Conservation (phyloP, 1,140 invertebrate species). For the Ladona fulva region DNA sequence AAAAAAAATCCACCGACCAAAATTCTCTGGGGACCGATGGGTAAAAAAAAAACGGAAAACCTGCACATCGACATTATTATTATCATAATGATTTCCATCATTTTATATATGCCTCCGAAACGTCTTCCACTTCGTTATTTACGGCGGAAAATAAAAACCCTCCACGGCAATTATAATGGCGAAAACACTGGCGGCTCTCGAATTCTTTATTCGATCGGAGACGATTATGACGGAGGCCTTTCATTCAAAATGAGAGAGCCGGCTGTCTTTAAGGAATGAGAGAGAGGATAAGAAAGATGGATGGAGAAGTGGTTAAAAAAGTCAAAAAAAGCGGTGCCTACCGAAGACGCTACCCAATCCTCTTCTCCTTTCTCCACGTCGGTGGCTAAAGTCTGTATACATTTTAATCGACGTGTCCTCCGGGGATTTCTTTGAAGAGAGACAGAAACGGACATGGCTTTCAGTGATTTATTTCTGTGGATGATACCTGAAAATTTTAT, state of each 20-base stretch:
- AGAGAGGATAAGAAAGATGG: background rate
- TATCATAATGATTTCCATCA: background rate
- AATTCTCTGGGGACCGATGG: background rate
- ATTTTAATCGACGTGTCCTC: background rate
- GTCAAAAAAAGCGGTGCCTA: too few relatives aligned
- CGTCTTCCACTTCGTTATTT: background rate
- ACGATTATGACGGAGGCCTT: background rate
- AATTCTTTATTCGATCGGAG: background rate
- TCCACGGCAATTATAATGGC: background rate
- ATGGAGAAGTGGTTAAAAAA: background rate
- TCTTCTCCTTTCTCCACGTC: background rate
- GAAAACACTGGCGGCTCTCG: background rate
- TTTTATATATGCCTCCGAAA: background rate
- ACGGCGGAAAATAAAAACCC: background rate
- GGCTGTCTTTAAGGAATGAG: background rate
- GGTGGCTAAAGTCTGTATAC: background rate
- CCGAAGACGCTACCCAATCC: too few relatives aligned
- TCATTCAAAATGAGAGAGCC: background rate
- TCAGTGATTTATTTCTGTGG: too few relatives aligned
- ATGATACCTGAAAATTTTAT: too few relatives aligned
- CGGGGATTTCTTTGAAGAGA: background rate
- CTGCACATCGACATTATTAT: background rate
- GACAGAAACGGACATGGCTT: too few relatives aligned
- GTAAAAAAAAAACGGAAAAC: background rate
- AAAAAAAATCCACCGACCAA: background rate